These are phyloP conservation scores for Dorcus parallelipipedus DNA, from an alignment of 2,888 invertebrate species.

Conservation along the genomic window DNA sequence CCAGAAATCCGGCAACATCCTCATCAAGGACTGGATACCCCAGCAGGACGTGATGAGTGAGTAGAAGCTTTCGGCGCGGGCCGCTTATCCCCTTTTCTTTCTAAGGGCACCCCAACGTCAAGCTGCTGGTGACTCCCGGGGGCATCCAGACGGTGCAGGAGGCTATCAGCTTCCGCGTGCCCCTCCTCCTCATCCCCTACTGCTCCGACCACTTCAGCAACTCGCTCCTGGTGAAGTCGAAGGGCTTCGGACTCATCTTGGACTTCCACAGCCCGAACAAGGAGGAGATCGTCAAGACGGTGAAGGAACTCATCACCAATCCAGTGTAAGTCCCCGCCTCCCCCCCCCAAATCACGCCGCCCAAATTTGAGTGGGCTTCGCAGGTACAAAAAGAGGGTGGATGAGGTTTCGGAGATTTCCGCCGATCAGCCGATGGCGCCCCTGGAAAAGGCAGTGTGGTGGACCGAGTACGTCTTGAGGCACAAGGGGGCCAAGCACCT, in stretches of 20 bases:
- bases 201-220: constrained; percentile 38
- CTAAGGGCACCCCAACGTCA: constrained; percentile 47
- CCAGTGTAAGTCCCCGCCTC: constrained; percentile 16
- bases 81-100: not conserved
- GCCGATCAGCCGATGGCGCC: constrained; percentile 24
- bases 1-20: constrained; percentile 42
- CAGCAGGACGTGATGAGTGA: constrained; percentile 45
- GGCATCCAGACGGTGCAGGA: constrained; percentile 51
- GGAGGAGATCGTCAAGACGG: constrained; percentile 12
- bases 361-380: too few species aligned
- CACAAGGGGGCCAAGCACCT: constrained; percentile 25
- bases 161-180: constrained; percentile 45
- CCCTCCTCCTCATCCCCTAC: constrained; percentile 47
- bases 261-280: constrained; percentile 12
- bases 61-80: not conserved
- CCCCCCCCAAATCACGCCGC: too few species aligned
- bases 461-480: constrained; percentile 26
- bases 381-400: constrained; percentile 11
- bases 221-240: constrained; percentile 13
- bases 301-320: constrained; percentile 23
- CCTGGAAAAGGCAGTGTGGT: constrained; percentile 25
- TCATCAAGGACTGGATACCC: constrained; percentile 45
- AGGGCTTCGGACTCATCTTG: constrained; percentile 15
- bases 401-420: constrained; percentile 20
- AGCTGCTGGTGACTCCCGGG: constrained; percentile 50